Conservation (phyloP, 2,113 vertebrate species). For the Cepphus grylle region DNA sequence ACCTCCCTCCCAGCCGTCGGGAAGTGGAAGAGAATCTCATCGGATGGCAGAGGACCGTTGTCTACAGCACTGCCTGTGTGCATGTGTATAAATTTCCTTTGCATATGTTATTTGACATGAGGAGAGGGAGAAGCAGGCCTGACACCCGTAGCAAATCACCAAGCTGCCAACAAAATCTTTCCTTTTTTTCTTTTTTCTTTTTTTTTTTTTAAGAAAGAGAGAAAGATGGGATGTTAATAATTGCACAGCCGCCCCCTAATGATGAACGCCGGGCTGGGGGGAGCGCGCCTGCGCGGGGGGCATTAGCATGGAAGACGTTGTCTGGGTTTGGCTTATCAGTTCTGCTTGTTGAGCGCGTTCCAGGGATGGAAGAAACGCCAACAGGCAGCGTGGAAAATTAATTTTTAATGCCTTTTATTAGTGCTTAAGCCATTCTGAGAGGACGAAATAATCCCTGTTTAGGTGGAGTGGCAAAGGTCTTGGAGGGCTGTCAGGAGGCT, state of each 20-base stretch:
- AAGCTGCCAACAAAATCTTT: background rate
- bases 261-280: background rate
- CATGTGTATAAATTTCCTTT: background rate
- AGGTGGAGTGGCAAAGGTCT: slow-evolving; percentile 38
- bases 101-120: background rate
- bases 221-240: background rate
- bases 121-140: background rate
- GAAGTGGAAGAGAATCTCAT: background rate
- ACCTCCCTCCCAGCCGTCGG: background rate
- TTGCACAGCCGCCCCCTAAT: background rate
- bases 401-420: slow-evolving; percentile 72
- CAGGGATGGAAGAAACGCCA: slow-evolving; percentile 30
- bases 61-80: accelerated
- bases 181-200: background rate
- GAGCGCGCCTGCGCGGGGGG: accelerated
- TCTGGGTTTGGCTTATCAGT: slow-evolving; percentile 61
- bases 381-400: slow-evolving; percentile 68
- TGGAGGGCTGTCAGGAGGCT: background rate
- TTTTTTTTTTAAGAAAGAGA: background rate
- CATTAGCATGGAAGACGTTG: background rate
- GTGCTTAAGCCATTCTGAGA: slow-evolving; percentile 48
- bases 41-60: background rate
- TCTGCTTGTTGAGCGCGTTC: slow-evolving; percentile 61
- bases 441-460: slow-evolving; percentile 58
- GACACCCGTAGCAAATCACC: background rate